A percentile compares a stretch with the other conserved stretches of the same genome.
Conservation (phyloP, 2,888 invertebrate genomes). For the Apoda limacodes region DNA sequence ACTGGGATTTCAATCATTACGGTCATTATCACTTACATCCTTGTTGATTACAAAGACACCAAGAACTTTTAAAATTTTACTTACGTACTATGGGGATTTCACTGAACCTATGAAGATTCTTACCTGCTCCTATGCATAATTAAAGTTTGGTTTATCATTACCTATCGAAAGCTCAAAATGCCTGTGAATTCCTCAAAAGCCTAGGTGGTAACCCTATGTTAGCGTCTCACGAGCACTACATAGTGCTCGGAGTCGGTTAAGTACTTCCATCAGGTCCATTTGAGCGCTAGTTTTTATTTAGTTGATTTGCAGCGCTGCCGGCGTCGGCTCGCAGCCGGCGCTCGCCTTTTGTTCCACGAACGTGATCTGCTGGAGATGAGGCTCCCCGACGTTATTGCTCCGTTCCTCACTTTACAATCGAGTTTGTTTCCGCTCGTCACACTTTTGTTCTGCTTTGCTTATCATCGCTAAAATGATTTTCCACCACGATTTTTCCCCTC, state of each 20-base stretch:
- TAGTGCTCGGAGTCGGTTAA: slow-evolving; percentile 48
- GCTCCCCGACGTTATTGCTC: slow-evolving; percentile 52
- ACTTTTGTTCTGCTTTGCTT: slow-evolving; percentile 37
- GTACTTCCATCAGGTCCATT: slow-evolving; percentile 59
- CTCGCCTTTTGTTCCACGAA: slow-evolving; percentile 58
- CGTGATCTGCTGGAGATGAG: slow-evolving; percentile 64
- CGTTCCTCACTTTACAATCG: slow-evolving; percentile 43
- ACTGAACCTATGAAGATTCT: no score
- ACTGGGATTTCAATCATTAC: no score
- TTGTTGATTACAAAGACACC: no score
- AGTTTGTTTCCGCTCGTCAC: slow-evolving; percentile 48
- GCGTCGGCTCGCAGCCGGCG: slow-evolving; percentile 43
- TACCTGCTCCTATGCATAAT: no score
- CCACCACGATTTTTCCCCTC: slow-evolving; percentile 31
- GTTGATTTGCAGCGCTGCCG: slow-evolving; percentile 36
- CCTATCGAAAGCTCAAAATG: no score
- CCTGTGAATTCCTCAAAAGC: no score
- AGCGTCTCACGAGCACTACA: no score
- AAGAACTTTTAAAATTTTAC: no score
- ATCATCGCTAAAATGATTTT: slow-evolving; percentile 41
- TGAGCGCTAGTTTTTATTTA: slow-evolving; percentile 50
- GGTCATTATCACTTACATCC: no score
- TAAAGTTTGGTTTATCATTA: no score
- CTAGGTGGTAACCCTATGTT: no score
- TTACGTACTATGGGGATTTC: no score